These are phyloP conservation scores for Flabesymbios commensalis DNA, from an alignment of 2,888 invertebrate species.

Conservation along the genomic window DNA sequence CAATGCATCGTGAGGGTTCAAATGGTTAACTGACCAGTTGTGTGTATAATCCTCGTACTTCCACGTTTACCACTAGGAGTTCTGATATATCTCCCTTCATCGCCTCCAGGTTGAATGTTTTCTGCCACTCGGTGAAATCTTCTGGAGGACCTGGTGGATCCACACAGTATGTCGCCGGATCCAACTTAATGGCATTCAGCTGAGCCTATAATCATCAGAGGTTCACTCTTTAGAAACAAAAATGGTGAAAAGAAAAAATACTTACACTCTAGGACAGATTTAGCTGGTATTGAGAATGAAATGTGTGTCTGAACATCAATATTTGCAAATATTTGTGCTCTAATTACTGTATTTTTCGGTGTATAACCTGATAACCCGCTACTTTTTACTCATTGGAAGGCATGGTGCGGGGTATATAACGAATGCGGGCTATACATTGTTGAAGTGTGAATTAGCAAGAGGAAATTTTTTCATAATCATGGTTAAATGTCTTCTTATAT, in stretches of 20 bases:
- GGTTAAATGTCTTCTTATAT: too few species aligned
- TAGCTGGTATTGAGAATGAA: too few species aligned
- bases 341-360: too few species aligned
- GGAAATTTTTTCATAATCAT: too few species aligned
- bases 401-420: too few species aligned
- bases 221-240: neutral
- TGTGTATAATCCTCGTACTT: conserved; percentile 69
- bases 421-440: too few species aligned
- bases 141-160: conserved; percentile 69
- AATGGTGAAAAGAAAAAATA: neutral
- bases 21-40: conserved; percentile 76
- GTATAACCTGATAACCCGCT: too few species aligned
- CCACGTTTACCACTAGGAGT: conserved; percentile 68
- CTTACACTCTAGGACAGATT: neutral
- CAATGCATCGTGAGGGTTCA: too few species aligned
- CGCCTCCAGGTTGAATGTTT: conserved; percentile 65
- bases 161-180: conserved; percentile 73
- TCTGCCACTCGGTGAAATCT: conserved; percentile 69
- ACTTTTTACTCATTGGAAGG: too few species aligned
- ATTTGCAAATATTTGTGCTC: too few species aligned
- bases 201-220: conserved; percentile 67
- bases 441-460: too few species aligned
- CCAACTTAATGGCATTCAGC: conserved; percentile 73
- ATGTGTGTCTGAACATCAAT: too few species aligned
- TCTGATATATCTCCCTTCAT: conserved; percentile 68